Percentiles rank a stretch among this genome's conserved stretches.
phyloP scores from a whole-genome alignment of 2,797 vertebrate genomes.

The Pangasius sanitwongsei region DNA sequence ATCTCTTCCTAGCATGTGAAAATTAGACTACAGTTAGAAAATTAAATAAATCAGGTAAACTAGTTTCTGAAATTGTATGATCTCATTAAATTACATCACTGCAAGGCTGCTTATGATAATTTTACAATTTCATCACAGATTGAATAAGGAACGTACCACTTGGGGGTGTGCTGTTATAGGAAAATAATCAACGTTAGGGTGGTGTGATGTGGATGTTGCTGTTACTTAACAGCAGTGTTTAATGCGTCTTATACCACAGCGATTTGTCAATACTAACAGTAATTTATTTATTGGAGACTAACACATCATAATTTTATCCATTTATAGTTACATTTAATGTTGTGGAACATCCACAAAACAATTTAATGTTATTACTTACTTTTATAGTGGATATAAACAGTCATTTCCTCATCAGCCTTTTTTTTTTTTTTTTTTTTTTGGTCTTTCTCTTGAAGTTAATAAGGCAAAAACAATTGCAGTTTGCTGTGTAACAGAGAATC shows the following conservation, averaged over 20 bases:
- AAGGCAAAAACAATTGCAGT: background rate
- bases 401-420: background rate
- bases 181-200: background rate
- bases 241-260: too few relatives aligned
- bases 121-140: background rate
- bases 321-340: background rate
- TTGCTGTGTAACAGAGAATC: background rate
- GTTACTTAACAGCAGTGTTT: background rate
- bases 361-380: too few relatives aligned
- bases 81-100: background rate
- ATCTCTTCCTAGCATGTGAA: constrained; percentile 1
- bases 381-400: background rate
- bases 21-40: background rate
- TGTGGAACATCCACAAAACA: background rate
- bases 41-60: background rate
- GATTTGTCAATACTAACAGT: background rate
- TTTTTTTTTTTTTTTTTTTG: too few relatives aligned
- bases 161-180: background rate
- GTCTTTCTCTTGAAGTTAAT: background rate
- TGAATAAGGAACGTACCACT: background rate
- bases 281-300: background rate
- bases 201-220: background rate
- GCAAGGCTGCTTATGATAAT: background rate
- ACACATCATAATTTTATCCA: background rate
- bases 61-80: background rate